Percentiles rank a stretch among this genome's conserved stretches.
Conservation (phyloP, 2,113 vertebrate species). For the Zosterops japonicus region DNA sequence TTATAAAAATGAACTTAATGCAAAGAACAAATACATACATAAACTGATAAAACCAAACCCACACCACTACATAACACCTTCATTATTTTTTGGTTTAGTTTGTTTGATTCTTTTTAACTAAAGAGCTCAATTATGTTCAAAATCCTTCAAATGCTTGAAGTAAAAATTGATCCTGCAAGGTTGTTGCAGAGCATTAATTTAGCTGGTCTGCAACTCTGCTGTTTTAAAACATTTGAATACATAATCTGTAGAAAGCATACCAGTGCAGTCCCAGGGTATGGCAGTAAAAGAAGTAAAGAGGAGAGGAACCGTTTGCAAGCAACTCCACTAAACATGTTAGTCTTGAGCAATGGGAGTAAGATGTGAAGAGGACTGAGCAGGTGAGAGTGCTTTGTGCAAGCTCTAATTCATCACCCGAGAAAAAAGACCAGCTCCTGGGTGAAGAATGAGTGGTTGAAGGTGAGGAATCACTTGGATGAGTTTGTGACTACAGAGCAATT, state of each 20-base stretch:
- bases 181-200: not conserved
- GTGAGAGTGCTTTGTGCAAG: not conserved
- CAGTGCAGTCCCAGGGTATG: not conserved
- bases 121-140: not conserved
- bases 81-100: not conserved
- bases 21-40: too few relatives aligned
- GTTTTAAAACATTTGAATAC: not conserved
- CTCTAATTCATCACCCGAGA: not conserved
- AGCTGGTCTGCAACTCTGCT: not conserved
- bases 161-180: not conserved
- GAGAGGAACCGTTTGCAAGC: not conserved
- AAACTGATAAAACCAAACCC: too few relatives aligned
- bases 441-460: not conserved
- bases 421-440: not conserved
- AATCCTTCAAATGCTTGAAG: not conserved
- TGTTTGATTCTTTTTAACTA: not conserved
- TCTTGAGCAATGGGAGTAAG: not conserved
- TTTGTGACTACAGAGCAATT: not conserved
- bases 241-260: not conserved
- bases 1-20: too few relatives aligned
- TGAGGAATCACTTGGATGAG: not conserved
- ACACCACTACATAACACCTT: not conserved
- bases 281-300: not conserved
- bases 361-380: not conserved
- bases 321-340: not conserved